phyloP scores from a whole-genome alignment of 2,797 vertebrate species.

The Lagodon rhomboides region DNA sequence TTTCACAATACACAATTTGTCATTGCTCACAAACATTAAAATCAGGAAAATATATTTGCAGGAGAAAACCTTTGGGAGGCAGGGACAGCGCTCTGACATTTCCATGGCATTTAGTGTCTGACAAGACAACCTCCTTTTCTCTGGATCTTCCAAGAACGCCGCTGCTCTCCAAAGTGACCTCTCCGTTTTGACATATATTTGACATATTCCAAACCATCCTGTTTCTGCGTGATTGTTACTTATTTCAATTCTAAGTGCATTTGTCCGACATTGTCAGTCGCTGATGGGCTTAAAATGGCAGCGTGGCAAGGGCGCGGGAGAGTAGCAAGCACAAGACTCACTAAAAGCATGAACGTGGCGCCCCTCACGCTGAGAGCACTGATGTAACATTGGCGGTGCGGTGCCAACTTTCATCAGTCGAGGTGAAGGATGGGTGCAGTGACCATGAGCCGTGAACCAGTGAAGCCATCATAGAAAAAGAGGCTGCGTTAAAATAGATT shows the following conservation, averaged over 20 bases:
- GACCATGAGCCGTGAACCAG: conserved; percentile 75
- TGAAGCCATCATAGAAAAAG: conserved; percentile 65
- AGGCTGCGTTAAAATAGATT: conserved; percentile 75
- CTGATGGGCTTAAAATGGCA: conserved; percentile 64
- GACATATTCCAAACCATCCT: conserved; percentile 67
- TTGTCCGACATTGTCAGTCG: conserved; percentile 68
- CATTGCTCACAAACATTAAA: conserved; percentile 28
- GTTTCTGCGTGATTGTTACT: conserved; percentile 48
- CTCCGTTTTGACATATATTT: conserved; percentile 59
- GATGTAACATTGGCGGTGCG: conserved; percentile 59
- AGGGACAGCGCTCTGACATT: conserved; percentile 74
- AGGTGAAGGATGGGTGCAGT: conserved; percentile 77
- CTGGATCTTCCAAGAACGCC: conserved; percentile 59
- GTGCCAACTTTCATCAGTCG: conserved; percentile 75
- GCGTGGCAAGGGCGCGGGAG: conserved; percentile 43
- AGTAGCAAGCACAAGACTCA: conserved; percentile 47
- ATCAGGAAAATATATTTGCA: conserved; percentile 31
- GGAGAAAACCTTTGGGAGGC: conserved; percentile 44
- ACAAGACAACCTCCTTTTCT: conserved; percentile 48
- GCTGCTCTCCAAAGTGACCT: conserved; percentile 62
- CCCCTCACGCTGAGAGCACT: conserved; percentile 56
- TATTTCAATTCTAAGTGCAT: conserved; percentile 57
- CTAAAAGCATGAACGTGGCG: conserved; percentile 56
- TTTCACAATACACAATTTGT: conserved; percentile 23
- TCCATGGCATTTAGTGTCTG: conserved; percentile 77